Evolutionary conservation across 2,797 vertebrate genomes (phyloP), one percentile per base, ranked within the genome.

Genomic region (Lateolabrax maculatus): DNA sequence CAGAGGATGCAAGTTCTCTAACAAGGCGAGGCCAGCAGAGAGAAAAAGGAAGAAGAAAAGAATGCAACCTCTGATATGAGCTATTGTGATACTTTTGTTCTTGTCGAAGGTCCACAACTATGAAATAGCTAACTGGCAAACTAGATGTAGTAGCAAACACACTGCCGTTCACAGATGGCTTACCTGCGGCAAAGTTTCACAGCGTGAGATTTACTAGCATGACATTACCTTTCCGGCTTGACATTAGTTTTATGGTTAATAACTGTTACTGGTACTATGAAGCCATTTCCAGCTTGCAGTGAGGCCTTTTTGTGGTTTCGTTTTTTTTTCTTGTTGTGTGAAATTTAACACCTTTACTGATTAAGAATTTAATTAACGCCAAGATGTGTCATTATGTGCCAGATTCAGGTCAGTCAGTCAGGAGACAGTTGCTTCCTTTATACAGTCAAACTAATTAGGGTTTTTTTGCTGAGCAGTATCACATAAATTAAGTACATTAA

Each of bases 241-340:
- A 86, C 90, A 89, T 91, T 92, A 89, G 63, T 87, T 92, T 90
- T 89, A 89, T 89, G 73, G 88, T 80, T 84, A 84, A 90, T 90
- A 89, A 90, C 75, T 74, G 78, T 83, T 81, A n/a, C n/a, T 80
- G 58, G 80, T 61, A 71, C 71, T 56, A 60, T 53, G n/a, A 71
- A 81, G 73, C 67, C 63, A 63, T 89, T 92, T 75, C 65, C 62
- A 80, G 49, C 65, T 27, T 4, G 1, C 37, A 10, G 25, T 44
- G n/a, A 61, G 10, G 29, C 51, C 21, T 46, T 58, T 64, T 55
- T 51, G 39, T 23, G 18, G 31, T 27, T 43, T 52, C 39, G 39
- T 43, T 64, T 41, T 36, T 66, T 75, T 55, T 69, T 67, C 39
- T 57, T 68, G 39, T 41, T 48, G 57, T 19, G 55, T 49, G 15